Base-by-base conservation (phyloP, 2,797 vertebrate species). In the Chromis chromis region DNA sequence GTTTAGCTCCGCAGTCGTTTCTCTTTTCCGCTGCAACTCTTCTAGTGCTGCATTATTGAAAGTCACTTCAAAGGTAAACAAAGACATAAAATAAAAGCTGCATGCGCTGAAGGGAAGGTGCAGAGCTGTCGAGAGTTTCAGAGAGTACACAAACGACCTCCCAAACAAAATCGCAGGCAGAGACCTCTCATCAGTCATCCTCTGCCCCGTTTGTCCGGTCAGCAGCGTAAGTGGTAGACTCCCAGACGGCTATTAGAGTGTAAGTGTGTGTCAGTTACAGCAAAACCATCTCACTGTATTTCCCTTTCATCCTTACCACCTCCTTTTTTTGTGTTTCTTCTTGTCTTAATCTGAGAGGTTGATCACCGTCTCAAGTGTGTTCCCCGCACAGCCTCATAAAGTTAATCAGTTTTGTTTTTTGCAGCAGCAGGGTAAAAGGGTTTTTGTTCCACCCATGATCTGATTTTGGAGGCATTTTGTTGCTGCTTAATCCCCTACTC, bases 151-250 rank as follows among this genome's bases (percentile, higher is more conserved):
- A 67, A 72, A 60, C 21, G 21, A 69, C 53, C 48, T 27, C 40
- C 4, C 10, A 31, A 60, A 69, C 39, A 67, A 40, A 74, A 70
- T 70, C 68, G 28, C 49, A 44, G 33, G 53, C 28, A 19, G 57
- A 78, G 68, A 65, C 78, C 57, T 82, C 77, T 80, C 78, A 84
- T 86, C 73, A 65, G 63, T 84, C 82, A 84, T 81, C 70, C 68
- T 74, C 70, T 46, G 74, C 55, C 65, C 63, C 60, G 73, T 88
- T 88, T 86, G 85, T 78, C 74, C 53, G 54, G 76, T 78, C 82
- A 82, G 81, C 82, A 83, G 77, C 72, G 0, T 85, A 81, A 86
- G 83, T 78, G 75, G 83, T 85, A 70, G 74, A 76, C 78, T 88
- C 79, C 72, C 84, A 80, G 78, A 71, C 67, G 55, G 74, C 70